Percentiles rank a stretch among this genome's conserved stretches.
Conservation (phyloP, 2,888 invertebrate genomes). For the Eilema caniola region DNA sequence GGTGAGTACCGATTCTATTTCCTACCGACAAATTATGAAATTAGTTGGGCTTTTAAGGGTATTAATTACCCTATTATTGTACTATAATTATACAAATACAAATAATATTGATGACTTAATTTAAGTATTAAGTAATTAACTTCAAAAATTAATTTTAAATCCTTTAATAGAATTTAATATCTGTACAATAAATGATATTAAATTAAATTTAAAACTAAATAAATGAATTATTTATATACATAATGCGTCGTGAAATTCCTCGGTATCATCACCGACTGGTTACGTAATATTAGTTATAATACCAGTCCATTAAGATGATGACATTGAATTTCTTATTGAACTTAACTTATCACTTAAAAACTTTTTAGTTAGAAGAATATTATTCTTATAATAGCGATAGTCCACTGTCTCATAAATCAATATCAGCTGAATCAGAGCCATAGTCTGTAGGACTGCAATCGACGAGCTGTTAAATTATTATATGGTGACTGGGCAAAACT, state of each 20-base stretch:
- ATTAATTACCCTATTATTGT: neutral
- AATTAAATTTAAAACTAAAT: too few relatives aligned
- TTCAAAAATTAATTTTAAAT: too few relatives aligned
- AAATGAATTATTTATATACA: too few relatives aligned
- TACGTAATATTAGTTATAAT: too few relatives aligned
- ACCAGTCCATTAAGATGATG: too few relatives aligned
- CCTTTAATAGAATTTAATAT: too few relatives aligned
- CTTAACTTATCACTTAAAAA: neutral
- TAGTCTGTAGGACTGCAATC: slow-evolving; percentile 1
- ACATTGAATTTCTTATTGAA: neutral
- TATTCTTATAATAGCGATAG: neutral
- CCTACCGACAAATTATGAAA: neutral
- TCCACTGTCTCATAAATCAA: neutral
- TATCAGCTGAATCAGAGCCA: slow-evolving; percentile 16
- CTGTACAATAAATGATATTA: too few relatives aligned
- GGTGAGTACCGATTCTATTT: neutral
- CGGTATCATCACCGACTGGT: too few relatives aligned
- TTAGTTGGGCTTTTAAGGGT: neutral
- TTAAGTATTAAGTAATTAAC: neutral
- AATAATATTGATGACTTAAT: neutral
- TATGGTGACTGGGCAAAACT: slow-evolving; percentile 21
- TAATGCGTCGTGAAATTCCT: too few relatives aligned
- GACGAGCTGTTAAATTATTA: slow-evolving; percentile 15
- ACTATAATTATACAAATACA: too few relatives aligned
- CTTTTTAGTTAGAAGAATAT: neutral